Percentiles rank a stretch among this genome's conserved stretches.
Conservation (phyloP, 2,888 invertebrate genomes). For the Diarsia brunnea region DNA sequence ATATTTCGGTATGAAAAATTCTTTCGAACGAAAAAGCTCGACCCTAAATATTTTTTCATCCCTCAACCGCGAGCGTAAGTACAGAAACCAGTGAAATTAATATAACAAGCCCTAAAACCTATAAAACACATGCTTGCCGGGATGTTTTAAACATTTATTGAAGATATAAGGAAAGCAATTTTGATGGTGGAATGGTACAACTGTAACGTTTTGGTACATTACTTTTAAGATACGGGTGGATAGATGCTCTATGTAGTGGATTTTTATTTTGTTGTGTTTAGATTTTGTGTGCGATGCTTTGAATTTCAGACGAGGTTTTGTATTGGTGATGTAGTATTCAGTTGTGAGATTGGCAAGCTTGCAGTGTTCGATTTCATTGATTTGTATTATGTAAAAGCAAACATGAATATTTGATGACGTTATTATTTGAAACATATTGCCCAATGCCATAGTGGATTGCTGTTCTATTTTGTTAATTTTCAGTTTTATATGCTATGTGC, state of each 20-base stretch:
- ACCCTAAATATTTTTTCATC: constrained; percentile 58
- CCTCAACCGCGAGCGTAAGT: constrained; percentile 64
- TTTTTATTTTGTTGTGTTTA: constrained; percentile 5
- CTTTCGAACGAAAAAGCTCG: constrained; percentile 15
- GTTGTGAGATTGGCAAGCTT: background rate
- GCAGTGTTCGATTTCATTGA: background rate
- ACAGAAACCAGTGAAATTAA: constrained; percentile 82
- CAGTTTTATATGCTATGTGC: background rate
- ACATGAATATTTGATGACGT: background rate
- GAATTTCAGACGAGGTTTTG: background rate
- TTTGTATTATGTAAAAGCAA: background rate
- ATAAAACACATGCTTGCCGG: constrained; percentile 90
- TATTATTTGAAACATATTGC: background rate
- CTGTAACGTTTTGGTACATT: constrained; percentile 82
- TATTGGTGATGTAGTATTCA: background rate
- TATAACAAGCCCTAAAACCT: constrained; percentile 87
- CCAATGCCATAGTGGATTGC: background rate
- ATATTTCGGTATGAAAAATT: constrained; percentile 31
- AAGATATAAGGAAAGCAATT: constrained; percentile 88
- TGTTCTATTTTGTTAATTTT: background rate
- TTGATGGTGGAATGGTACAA: constrained; percentile 86
- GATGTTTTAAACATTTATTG: constrained; percentile 89
- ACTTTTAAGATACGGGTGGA: constrained; percentile 66
- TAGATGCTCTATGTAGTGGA: constrained; percentile 72
- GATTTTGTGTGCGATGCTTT: background rate